Evolutionary conservation across 2,888 invertebrate species (phyloP).

Genomic region (Tiliacea aurago): DNA sequence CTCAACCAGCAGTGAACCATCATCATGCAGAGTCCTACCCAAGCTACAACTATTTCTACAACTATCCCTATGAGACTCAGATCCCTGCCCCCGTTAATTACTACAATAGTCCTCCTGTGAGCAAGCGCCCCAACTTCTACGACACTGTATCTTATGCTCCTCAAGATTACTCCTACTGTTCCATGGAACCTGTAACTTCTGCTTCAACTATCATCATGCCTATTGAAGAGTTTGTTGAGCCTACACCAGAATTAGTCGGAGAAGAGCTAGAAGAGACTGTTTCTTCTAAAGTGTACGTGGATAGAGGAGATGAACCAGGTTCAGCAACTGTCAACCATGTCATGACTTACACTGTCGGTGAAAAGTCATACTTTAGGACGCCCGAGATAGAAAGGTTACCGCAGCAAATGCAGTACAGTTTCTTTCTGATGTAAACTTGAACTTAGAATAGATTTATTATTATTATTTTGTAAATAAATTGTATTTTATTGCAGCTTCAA

Average conservation of each 20-base stretch:
- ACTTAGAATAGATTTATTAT: conserved; percentile 37
- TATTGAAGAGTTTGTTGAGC: conserved; percentile 72
- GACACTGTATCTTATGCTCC: conserved; percentile 79
- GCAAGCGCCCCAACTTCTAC: conserved; percentile 79
- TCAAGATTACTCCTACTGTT: conserved; percentile 74
- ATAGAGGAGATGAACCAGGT: conserved; percentile 82
- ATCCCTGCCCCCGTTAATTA: conserved; percentile 74
- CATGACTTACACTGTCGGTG: conserved; percentile 84
- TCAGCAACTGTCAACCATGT: conserved; percentile 84
- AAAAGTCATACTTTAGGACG: conserved; percentile 83
- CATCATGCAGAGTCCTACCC: conserved; percentile 63
- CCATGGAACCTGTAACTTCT: conserved; percentile 76
- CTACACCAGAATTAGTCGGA: conserved; percentile 82
- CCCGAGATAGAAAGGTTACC: conserved; percentile 83
- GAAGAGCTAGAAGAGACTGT: conserved; percentile 86
- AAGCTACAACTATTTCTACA: conserved; percentile 72
- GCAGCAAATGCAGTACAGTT: conserved; percentile 86
- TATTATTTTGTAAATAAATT: conserved; percentile 44
- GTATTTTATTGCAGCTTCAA: conserved; percentile 37
- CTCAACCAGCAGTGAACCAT: conserved; percentile 60
- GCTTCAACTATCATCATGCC: conserved; percentile 67
- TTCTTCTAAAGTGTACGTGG: conserved; percentile 81
- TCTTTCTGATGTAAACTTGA: conserved; percentile 77
- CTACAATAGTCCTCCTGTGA: conserved; percentile 72
- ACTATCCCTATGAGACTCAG: conserved; percentile 76